A percentile compares a stretch with the other conserved stretches of the same genome.
phyloP scores from a whole-genome alignment of 2,797 vertebrate genomes.

The Trichosurus vulpecula region DNA sequence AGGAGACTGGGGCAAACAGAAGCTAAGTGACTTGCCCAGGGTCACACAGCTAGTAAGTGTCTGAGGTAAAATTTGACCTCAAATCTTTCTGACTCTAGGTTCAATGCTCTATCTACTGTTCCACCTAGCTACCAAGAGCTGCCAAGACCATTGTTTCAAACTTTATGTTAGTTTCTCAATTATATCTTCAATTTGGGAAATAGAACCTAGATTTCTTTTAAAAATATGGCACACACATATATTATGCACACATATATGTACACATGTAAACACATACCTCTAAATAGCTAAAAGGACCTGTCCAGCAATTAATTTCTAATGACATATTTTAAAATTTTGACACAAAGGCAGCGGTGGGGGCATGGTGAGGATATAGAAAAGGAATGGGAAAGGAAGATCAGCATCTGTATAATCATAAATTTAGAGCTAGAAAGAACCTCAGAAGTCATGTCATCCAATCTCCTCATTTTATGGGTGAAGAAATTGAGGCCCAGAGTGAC shows the following conservation, averaged over 20 bases:
- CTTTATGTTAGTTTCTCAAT: conserved; percentile 26
- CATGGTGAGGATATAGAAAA: not conserved
- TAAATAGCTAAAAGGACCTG: not conserved
- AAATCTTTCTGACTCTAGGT: not conserved
- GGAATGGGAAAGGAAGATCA: not conserved
- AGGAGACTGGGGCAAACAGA: not conserved
- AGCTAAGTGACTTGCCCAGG: not conserved
- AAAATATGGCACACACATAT: not conserved
- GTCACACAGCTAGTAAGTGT: not conserved
- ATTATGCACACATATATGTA: too few species aligned
- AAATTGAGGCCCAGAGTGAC: too few species aligned
- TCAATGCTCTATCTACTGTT: not conserved
- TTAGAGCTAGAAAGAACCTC: not conserved
- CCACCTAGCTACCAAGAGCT: not conserved
- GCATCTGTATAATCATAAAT: not conserved
- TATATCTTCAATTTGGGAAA: not conserved
- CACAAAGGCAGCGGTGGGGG: not conserved
- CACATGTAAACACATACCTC: too few species aligned
- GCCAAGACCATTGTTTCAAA: not conserved
- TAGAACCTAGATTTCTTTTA: conserved; percentile 16
- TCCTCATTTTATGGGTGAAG: too few species aligned
- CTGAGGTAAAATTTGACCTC: not conserved
- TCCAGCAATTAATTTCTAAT: not conserved
- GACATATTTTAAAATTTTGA: not conserved
- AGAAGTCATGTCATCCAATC: too few species aligned